Evolutionary conservation across 2,797 vertebrate genomes (phyloP), one percentile per base, ranked within the genome.

Genomic region (Hemibagrus guttatus): DNA sequence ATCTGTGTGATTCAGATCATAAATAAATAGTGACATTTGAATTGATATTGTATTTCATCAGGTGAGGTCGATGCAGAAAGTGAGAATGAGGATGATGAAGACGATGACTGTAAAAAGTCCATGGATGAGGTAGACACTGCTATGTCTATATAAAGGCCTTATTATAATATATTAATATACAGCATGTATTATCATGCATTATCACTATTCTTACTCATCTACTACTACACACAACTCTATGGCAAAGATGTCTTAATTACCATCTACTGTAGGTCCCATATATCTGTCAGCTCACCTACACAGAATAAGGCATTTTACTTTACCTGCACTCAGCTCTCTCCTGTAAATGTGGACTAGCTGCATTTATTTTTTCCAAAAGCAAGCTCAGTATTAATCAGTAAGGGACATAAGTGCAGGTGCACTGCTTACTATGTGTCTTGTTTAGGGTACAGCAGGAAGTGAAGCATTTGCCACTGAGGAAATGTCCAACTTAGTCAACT

Each of bases 401-500:
- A 39, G 13, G 13, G 23, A 81, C 9, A 2, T 7, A 39, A 7
- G 54, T 59, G 28, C 35, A 31, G 8, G 59, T 46, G 79, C 23
- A 49, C 39, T 52, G 61, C 46, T 83, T 89, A 76, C 85, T 68
- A 84, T 87, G 84, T 78, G 26, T 88, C 61, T 84, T 39, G 79
- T 93, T 69, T 88, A 99, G 98, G 98, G 98, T 0, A 99, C 97
- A 19, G 98, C 98, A 61, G 97, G 97, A 86, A 97, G 97, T 2
- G 98, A 99, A 91, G 98, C 97, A 0, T 97, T 97, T 92, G 97
- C 98, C 87, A 99, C 98, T 0, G 98, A 99, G 89, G 98, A 99
- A 93, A 99, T 99, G 98, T 99, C 98, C 89, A 99, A 98, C 93
- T 94, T 99, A 91, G 98, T 99, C 90, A 99, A 97, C 93, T 99